Percentiles rank a stretch among this genome's conserved stretches.
Evolutionary conservation across 2,888 invertebrate genomes (phyloP).

Genomic region (Cetonia aurata): DNA sequence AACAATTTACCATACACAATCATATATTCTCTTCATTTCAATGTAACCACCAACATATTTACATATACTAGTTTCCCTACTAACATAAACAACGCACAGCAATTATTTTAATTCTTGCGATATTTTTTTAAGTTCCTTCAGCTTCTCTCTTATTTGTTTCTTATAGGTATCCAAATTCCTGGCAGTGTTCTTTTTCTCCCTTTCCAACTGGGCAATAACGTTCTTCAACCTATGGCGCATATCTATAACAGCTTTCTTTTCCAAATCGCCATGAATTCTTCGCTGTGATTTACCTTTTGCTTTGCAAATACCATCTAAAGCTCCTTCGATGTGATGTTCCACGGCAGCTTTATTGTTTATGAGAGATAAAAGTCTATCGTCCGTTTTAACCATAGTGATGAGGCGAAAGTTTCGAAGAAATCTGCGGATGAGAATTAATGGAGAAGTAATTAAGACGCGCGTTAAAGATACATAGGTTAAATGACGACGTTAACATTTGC

Average conservation of each 20-base stretch:
- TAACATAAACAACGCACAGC: background rate
- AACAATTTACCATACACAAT: no score
- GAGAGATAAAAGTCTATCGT: constrained; percentile 14
- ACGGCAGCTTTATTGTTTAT: constrained; percentile 17
- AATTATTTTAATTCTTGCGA: constrained; percentile 3
- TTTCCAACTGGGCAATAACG: constrained; percentile 21
- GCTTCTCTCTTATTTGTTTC: constrained; percentile 20
- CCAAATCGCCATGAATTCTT: background rate
- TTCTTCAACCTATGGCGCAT: constrained; percentile 18
- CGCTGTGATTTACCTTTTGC: constrained; percentile 14
- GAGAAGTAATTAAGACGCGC: no score
- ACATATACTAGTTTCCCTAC: no score
- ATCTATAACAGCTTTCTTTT: constrained; percentile 21
- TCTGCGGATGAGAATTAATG: no score
- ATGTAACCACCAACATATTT: no score
- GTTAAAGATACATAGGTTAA: background rate
- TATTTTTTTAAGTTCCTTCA: constrained; percentile 18
- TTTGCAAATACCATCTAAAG: constrained; percentile 8
- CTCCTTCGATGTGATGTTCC: constrained; percentile 27
- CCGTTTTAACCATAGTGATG: constrained; percentile 16
- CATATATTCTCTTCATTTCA: no score
- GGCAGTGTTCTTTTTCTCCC: constrained; percentile 24
- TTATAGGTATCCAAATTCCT: constrained; percentile 13
- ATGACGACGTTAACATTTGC: constrained; percentile 15
- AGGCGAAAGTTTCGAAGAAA: background rate